Base-by-base conservation (phyloP, 1,140 invertebrate genomes). In the Drosophila chauvacae region DNA sequence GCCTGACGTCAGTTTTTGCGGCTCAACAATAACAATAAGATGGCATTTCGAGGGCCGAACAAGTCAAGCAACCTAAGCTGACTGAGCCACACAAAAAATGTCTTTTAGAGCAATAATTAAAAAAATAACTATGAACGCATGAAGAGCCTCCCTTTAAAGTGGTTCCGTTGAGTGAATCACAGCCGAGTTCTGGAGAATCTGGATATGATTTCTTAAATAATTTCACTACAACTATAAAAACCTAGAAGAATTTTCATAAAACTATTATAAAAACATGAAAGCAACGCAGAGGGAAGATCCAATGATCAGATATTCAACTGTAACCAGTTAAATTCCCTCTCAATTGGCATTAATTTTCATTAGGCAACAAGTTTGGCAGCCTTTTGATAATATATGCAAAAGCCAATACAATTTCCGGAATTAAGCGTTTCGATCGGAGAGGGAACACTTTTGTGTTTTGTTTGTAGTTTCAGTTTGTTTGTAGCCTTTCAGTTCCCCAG, bases 381-480 rank as follows among this genome's bases (percentile, higher is more conserved):
- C 64, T 23, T n/a, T 14, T 18, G 47, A 41, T 65, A 78, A 80
- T 81, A 44, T 82, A 81, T 81, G 73, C 80, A 68, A 80, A 68
- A 66, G 62, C 51, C 63, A 66, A 66, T 80, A 78, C 77, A 72
- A 88, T 88, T 90, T 88, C 84, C 85, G 85, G 85, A 79, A 71
- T 72, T 55, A 72, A 82, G 51, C 61, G 50, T 57, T 69, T 76
- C 57, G 61, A 80, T 70, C 53, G 26, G 14, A 9, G 51, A 14
- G 28, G 14, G 53, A 23, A 23, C 23, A 56, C 66, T 39, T 61
- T 77, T 47, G 57, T 57, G 20, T 59, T 76, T 42, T 59, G 48
- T 53, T 75, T 66, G 39, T 39, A 26, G 51, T 30, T 20, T 37
- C 26, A 6, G 7, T 28, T 30, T 30, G n/a, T 18, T 44, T 45